Base-by-base conservation (phyloP, 2,888 invertebrate genomes). In the Apodemia hepburni region DNA sequence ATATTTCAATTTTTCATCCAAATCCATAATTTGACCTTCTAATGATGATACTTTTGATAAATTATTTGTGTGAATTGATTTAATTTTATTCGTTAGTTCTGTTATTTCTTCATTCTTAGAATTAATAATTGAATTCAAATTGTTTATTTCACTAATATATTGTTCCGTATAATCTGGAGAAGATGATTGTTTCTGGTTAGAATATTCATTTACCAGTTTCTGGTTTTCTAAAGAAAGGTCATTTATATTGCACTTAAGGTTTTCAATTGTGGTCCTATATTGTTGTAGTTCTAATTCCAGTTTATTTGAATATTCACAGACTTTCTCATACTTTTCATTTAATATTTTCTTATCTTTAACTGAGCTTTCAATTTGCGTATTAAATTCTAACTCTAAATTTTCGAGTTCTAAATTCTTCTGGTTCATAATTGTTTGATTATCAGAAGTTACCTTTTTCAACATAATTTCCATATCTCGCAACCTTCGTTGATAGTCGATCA, bases 101-200 rank as follows among this genome's bases (percentile, higher is more conserved):
- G 80, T 78, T 62, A 93, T 87, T 70, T 93, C 87, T 42, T 86
- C 75, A 71, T 92, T 92, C 75, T 92, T 92, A 64, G 80, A 86
- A 45, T 85, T 85, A 2, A 94, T 73, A 45, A 92, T 69, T 61
- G 92, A 86, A 62, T 92, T 92, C 0, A 94, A 77, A 49, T 90
- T 92, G 70, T 93, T 93, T 71, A 94, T 93, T 81, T 94, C 94
- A 70, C 78, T 89, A 68, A 91, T 80, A 68, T 89, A 91, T 68
- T 90, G 90, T 64, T 90, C 90, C 8, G 91, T 90, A 70, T 89
- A 91, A 75, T 91, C 90, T 11, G 92, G 80, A 2, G 73, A 22
- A 59, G 68, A 61, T 54, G 57, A 63, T 54, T 75, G 71, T 58
- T 80, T 74, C 67, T 69, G 73, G 22, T 69, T 69, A 22, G 72